Evolutionary conservation across 2,797 vertebrate species (phyloP), one percentile per base, ranked within the genome.

Genomic region (Trematomus bernacchii): DNA sequence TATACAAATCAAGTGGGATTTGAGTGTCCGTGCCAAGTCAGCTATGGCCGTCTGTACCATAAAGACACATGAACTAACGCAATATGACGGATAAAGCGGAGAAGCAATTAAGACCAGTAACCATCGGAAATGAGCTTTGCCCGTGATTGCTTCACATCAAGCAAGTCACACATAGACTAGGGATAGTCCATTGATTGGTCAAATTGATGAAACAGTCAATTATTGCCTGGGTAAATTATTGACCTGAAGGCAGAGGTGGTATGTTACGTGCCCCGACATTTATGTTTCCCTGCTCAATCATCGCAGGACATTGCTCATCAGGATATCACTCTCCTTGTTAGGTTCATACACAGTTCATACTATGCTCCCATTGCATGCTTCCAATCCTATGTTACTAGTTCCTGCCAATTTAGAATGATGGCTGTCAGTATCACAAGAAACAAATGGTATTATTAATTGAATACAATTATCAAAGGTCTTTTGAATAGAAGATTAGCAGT

Each of bases 161-260:
- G 62, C 3, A n/a, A 78, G 79, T 77, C 69, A 85, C 60, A 85
- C 42, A 44, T 58, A 76, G 62, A 85, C 61, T 48, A 76, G 73
- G 51, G 61, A 43, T 64, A 66, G 61, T 19, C 27, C 57, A 91
- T 84, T 86, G 91, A 93, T 89, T 77, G 71, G 54, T 63, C 65
- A 52, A 71, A 88, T 85, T 86, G 88, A 87, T 78, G 60, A 71
- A 86, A 61, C 71, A 80, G 70, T 89, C 80, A 80, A 78, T 89
- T 85, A 86, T 81, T 71, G 71, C 70, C 72, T 19, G 59, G 58
- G 72, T 55, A 58, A 73, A 83, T 88, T 81, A 91, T 83, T 76
- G 82, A 84, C 66, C 68, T 33, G 48, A 46, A 40, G 50, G 60
- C 71, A 76, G 72, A 83, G 53, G 65, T 18, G 55, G 51, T 66